Evolutionary conservation across 2,888 invertebrate genomes (phyloP).

Genomic region (Agrotis puta): DNA sequence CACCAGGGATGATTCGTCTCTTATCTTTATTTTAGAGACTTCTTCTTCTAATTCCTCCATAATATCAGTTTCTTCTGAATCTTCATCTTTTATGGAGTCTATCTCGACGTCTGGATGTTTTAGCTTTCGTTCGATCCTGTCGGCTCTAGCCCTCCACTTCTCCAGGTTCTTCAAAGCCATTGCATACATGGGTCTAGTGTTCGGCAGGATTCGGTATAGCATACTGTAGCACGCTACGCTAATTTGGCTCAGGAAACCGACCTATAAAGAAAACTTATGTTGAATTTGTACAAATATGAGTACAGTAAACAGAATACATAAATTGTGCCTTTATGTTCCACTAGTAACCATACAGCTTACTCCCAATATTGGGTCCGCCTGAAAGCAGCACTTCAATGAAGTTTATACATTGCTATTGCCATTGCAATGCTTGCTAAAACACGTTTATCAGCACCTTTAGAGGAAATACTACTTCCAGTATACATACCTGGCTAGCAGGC

Average conservation of each 20-base stretch:
- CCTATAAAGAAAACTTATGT: slow-evolving; percentile 82
- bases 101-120: neutral
- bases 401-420: neutral
- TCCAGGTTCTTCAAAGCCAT: slow-evolving; percentile 92
- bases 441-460: no score
- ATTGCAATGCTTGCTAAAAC: no score
- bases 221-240: slow-evolving; percentile 95
- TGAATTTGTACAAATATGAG: no score
- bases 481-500: slow-evolving; percentile 93
- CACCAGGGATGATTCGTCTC: slow-evolving; percentile 30
- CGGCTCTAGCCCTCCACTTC: slow-evolving; percentile 74
- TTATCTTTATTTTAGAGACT: slow-evolving; percentile 7
- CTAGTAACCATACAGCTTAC: no score
- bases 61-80: neutral
- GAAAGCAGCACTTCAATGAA: neutral
- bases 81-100: slow-evolving; percentile 2
- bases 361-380: no score
- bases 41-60: slow-evolving; percentile 11
- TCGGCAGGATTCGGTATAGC: slow-evolving; percentile 93
- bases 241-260: slow-evolving; percentile 95
- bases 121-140: slow-evolving; percentile 47
- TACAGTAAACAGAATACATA: no score
- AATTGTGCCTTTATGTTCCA: no score
- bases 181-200: slow-evolving; percentile 93
- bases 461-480: no score